phyloP scores from a whole-genome alignment of 2,888 invertebrate species.

The Cosmorhoe ocellata region DNA sequence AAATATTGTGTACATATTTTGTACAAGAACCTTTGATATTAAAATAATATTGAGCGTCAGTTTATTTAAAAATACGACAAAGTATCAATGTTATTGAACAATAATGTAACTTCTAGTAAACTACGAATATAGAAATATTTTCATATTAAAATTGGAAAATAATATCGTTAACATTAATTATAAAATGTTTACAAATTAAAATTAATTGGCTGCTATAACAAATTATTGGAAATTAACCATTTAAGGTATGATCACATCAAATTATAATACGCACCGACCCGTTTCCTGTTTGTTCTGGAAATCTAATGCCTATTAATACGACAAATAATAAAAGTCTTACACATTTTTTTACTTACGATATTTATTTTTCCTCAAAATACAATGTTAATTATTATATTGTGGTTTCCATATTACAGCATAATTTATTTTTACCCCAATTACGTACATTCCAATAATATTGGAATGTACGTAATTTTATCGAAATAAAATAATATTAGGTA shows the following conservation, averaged over 20 bases:
- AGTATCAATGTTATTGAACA: too few relatives aligned
- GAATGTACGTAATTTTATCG: constrained; percentile 4
- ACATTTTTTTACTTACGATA: constrained; percentile 10
- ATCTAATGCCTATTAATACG: background rate
- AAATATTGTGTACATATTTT: too few relatives aligned
- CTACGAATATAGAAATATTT: too few relatives aligned
- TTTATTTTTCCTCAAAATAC: constrained; percentile 18
- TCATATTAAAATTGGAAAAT: too few relatives aligned
- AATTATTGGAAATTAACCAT: constrained; percentile 21
- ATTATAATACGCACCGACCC: background rate
- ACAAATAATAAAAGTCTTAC: constrained; percentile 10
- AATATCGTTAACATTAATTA: too few relatives aligned
- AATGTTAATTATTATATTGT: constrained; percentile 3
- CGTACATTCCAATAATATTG: background rate
- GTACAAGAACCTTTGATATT: too few relatives aligned
- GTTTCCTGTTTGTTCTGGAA: constrained; percentile 19
- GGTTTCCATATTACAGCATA: background rate
- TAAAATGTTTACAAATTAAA: background rate
- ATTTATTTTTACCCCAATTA: background rate
- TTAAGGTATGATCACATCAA: constrained; percentile 15
- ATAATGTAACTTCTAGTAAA: too few relatives aligned
- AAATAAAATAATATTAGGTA: background rate
- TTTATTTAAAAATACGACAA: too few relatives aligned
- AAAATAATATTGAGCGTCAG: too few relatives aligned
- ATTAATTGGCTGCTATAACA: constrained; percentile 3